Percentiles rank a stretch among this genome's conserved stretches.
phyloP scores from a whole-genome alignment of 1,140 invertebrate species.

The Hylaeus anthracinus region DNA sequence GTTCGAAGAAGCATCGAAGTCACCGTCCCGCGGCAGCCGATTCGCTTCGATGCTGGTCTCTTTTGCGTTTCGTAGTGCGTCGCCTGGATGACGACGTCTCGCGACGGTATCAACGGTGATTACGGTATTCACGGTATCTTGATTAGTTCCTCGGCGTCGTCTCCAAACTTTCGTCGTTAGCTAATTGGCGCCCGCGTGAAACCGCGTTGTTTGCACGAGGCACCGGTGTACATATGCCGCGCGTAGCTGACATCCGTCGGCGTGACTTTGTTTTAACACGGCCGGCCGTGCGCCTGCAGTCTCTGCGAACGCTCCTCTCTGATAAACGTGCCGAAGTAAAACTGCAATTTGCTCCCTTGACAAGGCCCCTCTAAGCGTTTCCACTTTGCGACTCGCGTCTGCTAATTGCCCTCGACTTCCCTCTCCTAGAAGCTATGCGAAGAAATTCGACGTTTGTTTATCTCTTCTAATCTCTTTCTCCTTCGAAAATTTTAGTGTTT shows the following conservation, averaged over 20 bases:
- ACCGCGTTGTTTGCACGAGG: conserved; percentile 67
- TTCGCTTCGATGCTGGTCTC: not conserved
- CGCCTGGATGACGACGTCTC: conserved; percentile 33
- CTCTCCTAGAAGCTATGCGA: not conserved
- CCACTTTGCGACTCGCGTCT: conserved; percentile 22
- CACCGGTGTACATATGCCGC: conserved; percentile 59
- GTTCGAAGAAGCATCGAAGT: not conserved
- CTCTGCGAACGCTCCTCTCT: conserved; percentile 13
- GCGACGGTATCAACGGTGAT: conserved; percentile 68
- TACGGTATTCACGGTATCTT: conserved; percentile 71
- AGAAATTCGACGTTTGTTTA: conserved; percentile 16
- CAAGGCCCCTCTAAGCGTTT: conserved; percentile 18
- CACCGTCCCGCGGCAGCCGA: not conserved
- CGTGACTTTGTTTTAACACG: conserved; percentile 37
- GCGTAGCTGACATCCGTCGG: conserved; percentile 48
- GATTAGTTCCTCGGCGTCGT: conserved; percentile 73
- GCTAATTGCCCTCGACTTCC: conserved; percentile 27
- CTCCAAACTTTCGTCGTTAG: conserved; percentile 76
- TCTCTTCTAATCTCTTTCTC: too few species aligned
- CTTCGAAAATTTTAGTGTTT: too few species aligned
- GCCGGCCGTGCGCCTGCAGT: conserved; percentile 39
- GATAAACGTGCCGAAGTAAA: conserved; percentile 57
- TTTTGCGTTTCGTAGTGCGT: conserved; percentile 30
- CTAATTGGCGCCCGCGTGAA: conserved; percentile 72
- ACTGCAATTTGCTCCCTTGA: conserved; percentile 52